Conservation (phyloP, 2,888 invertebrate genomes). For the Sminthurinus aureus region DNA sequence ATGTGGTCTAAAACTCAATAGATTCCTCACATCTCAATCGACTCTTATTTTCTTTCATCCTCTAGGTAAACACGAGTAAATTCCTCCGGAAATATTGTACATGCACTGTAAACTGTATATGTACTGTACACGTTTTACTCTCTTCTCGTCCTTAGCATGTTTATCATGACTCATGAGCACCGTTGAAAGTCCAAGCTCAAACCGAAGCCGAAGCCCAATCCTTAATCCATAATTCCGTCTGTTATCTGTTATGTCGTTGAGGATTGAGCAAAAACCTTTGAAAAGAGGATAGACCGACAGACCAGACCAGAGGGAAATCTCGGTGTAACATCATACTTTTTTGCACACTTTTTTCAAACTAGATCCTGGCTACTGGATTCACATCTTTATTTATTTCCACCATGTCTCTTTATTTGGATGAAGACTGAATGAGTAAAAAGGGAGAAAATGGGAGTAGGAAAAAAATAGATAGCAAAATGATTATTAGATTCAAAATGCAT, state of each 20-base stretch:
- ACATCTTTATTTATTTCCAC: background rate
- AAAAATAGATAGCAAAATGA: background rate
- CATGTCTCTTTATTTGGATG: background rate
- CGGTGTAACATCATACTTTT: too few species aligned
- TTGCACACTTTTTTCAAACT: too few species aligned
- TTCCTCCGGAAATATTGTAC: background rate
- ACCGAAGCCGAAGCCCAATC: too few species aligned
- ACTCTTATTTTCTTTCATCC: background rate
- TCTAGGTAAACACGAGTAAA: background rate
- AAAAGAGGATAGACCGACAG: too few species aligned
- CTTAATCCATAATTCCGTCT: too few species aligned
- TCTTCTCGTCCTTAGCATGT: too few species aligned
- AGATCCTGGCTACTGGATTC: background rate
- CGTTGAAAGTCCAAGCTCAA: too few species aligned
- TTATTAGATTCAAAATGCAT: too few species aligned
- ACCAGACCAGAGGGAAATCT: too few species aligned
- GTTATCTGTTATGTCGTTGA: too few species aligned
- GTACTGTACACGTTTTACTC: background rate
- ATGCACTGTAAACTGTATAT: background rate
- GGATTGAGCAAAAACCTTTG: too few species aligned
- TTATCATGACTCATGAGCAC: too few species aligned
- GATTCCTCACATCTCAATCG: slow-evolving; percentile 9
- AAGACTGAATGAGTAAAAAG: background rate
- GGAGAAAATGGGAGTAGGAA: background rate
- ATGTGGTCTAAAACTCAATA: slow-evolving; percentile 22